Evolutionary conservation across 2,797 vertebrate genomes (phyloP).

Genomic region (Iguana delicatissima): DNA sequence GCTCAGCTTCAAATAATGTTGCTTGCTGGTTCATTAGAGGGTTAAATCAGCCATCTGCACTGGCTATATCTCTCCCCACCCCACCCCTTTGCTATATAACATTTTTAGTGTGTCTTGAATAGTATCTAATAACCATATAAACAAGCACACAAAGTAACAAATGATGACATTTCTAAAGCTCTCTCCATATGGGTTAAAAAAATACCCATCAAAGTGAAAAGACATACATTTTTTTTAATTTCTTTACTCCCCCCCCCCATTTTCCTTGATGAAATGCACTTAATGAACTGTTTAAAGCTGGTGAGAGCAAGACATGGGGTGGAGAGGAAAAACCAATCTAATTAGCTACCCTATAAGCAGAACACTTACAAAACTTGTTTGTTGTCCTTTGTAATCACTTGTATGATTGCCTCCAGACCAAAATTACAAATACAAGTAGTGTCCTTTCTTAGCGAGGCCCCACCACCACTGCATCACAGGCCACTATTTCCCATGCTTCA

Average conservation of each 20-base stretch:
- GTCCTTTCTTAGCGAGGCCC: neutral
- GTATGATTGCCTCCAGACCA: slow-evolving; percentile 21
- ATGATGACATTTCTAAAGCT: neutral
- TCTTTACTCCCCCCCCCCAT: neutral
- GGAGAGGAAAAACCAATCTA: neutral
- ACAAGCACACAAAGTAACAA: neutral
- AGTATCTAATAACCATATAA: neutral
- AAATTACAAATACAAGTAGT: neutral
- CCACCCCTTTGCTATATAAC: neutral
- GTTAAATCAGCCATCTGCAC: neutral
- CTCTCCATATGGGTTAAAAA: neutral
- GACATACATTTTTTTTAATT: neutral
- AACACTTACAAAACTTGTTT: neutral
- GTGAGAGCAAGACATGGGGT: neutral
- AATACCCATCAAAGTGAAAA: neutral
- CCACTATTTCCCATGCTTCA: neutral
- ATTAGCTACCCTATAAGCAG: neutral
- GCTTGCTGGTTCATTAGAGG: slow-evolving; percentile 10
- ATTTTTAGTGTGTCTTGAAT: neutral
- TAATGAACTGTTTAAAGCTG: slow-evolving; percentile 13
- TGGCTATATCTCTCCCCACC: neutral
- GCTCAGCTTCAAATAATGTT: neutral
- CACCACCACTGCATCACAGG: slow-evolving; percentile 1
- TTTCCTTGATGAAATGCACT: slow-evolving; percentile 21
- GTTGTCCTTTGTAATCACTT: neutral